Percentiles rank a stretch among this genome's conserved stretches.
Conservation (phyloP, 2,797 vertebrate species). For the Cynopterus sphinx region DNA sequence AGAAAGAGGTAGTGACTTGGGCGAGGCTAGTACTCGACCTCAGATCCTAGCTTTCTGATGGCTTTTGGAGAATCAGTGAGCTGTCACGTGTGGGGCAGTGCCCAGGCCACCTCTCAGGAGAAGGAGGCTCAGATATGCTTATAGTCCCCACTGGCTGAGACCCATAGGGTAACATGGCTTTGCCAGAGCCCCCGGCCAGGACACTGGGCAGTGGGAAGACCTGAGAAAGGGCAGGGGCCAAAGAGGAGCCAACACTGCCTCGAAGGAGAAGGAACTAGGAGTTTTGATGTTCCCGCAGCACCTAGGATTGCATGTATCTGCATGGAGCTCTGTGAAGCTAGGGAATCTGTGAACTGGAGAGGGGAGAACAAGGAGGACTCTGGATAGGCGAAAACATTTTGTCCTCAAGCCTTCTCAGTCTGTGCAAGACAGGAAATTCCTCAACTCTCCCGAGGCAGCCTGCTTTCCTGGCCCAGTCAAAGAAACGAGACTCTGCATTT, state of each 20-base stretch:
- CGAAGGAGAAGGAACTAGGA: neutral
- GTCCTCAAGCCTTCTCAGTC: slow-evolving; percentile 53
- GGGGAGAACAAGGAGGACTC: neutral
- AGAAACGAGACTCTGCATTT: neutral
- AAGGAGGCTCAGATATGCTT: neutral
- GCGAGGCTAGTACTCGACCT: neutral
- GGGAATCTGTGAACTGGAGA: neutral
- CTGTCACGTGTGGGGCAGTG: neutral
- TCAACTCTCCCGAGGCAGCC: slow-evolving; percentile 66
- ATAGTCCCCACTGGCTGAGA: neutral
- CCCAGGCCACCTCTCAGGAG: neutral
- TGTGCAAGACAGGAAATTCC: slow-evolving; percentile 76
- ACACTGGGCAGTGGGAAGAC: neutral
- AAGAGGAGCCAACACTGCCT: neutral
- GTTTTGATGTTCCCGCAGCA: neutral
- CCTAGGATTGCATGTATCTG: neutral
- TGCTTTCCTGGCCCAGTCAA: neutral
- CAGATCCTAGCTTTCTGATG: neutral
- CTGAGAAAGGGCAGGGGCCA: neutral
- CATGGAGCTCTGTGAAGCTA: neutral
- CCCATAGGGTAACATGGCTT: neutral
- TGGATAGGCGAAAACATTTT: slow-evolving; percentile 63
- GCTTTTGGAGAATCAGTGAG: neutral
- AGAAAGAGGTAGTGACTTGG: neutral
- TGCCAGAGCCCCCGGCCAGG: neutral